Base-by-base conservation (phyloP, 2,888 invertebrate species). In the Eupithecia dodoneata region DNA sequence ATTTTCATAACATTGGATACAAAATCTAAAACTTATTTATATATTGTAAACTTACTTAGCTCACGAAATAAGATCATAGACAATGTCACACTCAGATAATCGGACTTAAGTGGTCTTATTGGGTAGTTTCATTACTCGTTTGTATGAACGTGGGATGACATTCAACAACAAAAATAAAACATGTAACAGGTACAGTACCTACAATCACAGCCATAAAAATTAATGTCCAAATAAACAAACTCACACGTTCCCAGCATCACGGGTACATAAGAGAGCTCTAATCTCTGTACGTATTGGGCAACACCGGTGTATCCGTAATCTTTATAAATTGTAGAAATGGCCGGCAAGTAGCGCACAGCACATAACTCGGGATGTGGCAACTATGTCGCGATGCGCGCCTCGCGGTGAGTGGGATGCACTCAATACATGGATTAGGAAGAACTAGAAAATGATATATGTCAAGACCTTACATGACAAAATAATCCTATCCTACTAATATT, bases 361-460 rank as follows among this genome's bases (percentile, higher is more conserved):
- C 88, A 91, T 92, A 92, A 91, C 88, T 91, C 79, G 90, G 89
- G 85, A 82, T 92, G 92, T 86, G 89, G 92, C 91, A 92, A 92
- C 79, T 71, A 87, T 88, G 86, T 83, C 90, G 87, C 88, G 89
- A 91, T 92, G 85, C 80, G 80, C 79, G 89, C 30, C 59, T 63
- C 30, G 63, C 63, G 85, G 93, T 93, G 91, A 91, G 93, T 87
- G 91, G 87, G 88, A 90, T 93, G 93, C 92, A 93, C 92, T 93
- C 87, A 84, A 73, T 79, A 81, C 81, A 78, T 66, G 55, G 65
- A 73, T 49, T n/a, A 66, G 76, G 67, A 73, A 75, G 83, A 87
- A 18, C 18, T 47, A 44, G 18, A 9, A 18, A 66, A 45, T 13
- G 12, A 30, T 30, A 1, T 3, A 18, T 9, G 18, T 59, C 18